A percentile compares a stretch with the other conserved stretches of the same genome.
phyloP scores from a whole-genome alignment of 2,888 invertebrate genomes.

The Apamea monoglypha region DNA sequence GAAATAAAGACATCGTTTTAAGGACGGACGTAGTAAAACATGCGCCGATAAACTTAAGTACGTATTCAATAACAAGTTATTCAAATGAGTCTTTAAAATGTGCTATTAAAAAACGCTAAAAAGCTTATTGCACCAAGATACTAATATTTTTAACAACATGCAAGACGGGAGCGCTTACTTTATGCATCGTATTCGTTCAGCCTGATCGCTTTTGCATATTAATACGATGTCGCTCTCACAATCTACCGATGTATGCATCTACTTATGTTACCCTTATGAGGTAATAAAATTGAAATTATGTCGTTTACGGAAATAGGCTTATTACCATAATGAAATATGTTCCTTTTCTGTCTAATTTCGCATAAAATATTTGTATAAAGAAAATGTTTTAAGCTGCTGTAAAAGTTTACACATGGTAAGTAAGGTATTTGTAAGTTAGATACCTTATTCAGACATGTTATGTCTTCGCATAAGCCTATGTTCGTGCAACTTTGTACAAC shows the following conservation, averaged over 20 bases:
- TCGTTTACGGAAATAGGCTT: slow-evolving; percentile 36
- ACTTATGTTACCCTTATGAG: slow-evolving; percentile 29
- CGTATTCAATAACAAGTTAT: slow-evolving; percentile 47
- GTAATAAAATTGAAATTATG: slow-evolving; percentile 35
- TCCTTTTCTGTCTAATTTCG: slow-evolving; percentile 20
- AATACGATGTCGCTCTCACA: slow-evolving; percentile 69
- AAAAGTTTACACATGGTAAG: not conserved
- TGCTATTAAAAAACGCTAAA: slow-evolving; percentile 58
- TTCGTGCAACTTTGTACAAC: slow-evolving; percentile 21
- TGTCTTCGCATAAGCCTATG: slow-evolving; percentile 16
- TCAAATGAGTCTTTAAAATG: slow-evolving; percentile 51
- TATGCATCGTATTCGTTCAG: slow-evolving; percentile 76
- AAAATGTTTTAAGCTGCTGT: not conserved
- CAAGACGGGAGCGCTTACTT: slow-evolving; percentile 68
- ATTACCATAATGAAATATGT: slow-evolving; percentile 20
- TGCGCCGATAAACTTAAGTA: slow-evolving; percentile 26
- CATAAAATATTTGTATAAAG: slow-evolving; percentile 4
- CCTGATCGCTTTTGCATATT: slow-evolving; percentile 82
- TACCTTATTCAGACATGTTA: slow-evolving; percentile 24
- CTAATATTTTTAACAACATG: slow-evolving; percentile 64
- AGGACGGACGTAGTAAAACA: slow-evolving; percentile 19
- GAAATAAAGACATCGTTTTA: slow-evolving; percentile 17
- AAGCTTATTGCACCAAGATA: slow-evolving; percentile 53
- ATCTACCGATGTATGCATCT: slow-evolving; percentile 41
- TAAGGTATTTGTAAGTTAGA: slow-evolving; percentile 16